Evolutionary conservation across 2,888 invertebrate species (phyloP).

Genomic region (Phortica magna): DNA sequence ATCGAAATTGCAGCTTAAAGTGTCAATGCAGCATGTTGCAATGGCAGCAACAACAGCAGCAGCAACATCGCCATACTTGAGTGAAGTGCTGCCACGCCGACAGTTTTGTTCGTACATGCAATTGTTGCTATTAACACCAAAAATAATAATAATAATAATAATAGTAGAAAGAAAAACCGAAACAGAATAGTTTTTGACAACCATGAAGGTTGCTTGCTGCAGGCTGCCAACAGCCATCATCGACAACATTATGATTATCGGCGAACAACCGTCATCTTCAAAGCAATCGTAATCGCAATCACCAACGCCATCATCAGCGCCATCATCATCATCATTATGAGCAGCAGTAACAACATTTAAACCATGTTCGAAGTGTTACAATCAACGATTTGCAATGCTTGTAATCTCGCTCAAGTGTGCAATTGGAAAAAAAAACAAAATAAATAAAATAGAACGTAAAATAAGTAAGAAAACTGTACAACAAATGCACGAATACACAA

Average conservation of each 20-base stretch:
- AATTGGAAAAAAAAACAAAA: slow-evolving; percentile 52
- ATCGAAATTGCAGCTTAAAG: slow-evolving; percentile 72
- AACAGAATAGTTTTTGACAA: not conserved
- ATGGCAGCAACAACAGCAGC: slow-evolving; percentile 52
- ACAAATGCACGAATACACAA: not conserved
- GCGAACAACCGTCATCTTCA: not conserved
- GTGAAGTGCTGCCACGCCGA: not conserved
- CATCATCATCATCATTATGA: slow-evolving; percentile 5
- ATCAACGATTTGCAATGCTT: slow-evolving; percentile 33
- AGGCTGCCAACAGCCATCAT: not conserved
- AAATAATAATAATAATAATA: not conserved
- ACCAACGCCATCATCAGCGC: not conserved
- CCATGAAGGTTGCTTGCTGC: not conserved
- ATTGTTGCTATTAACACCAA: slow-evolving; percentile 28
- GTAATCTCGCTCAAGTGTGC: slow-evolving; percentile 58
- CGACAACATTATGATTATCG: slow-evolving; percentile 6
- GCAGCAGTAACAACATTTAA: slow-evolving; percentile 36
- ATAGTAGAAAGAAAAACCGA: not conserved
- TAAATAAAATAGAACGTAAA: slow-evolving; percentile 38
- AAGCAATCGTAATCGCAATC: not conserved
- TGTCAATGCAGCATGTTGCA: slow-evolving; percentile 63
- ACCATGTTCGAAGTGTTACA: slow-evolving; percentile 39
- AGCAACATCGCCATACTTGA: slow-evolving; percentile 51
- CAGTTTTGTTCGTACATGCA: not conserved
- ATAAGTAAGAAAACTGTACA: slow-evolving; percentile 23